Conservation (phyloP, 2,113 vertebrate genomes). For the Gavia stellata region DNA sequence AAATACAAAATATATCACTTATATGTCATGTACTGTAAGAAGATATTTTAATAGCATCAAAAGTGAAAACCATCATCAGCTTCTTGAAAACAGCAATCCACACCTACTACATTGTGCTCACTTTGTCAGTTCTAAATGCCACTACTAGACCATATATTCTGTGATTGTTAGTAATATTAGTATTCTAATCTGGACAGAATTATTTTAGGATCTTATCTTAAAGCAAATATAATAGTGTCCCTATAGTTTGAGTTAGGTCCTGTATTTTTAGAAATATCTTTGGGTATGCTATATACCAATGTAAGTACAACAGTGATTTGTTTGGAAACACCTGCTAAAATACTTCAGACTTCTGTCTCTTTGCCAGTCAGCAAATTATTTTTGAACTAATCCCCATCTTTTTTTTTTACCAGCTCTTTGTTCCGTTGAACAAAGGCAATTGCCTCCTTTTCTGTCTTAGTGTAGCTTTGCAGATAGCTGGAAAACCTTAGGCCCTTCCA, state of each 20-base stretch:
- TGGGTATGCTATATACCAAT: neutral
- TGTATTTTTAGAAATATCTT: neutral
- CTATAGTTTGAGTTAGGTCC: neutral
- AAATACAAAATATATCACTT: neutral
- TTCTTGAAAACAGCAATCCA: neutral
- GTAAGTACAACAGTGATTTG: neutral
- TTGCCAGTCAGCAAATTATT: neutral
- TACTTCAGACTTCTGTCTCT: neutral
- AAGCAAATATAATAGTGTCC: neutral
- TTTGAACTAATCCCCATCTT: neutral
- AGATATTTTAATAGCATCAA: neutral
- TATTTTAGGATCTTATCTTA: neutral
- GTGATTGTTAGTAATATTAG: neutral
- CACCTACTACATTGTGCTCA: neutral
- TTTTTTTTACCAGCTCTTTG: neutral
- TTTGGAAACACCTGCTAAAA: neutral
- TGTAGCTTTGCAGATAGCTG: neutral
- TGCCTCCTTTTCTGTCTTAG: neutral
- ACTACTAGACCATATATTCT: neutral
- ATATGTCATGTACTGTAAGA: neutral
- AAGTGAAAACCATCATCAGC: neutral
- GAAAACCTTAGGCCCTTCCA: neutral
- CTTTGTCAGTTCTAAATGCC: neutral
- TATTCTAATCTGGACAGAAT: neutral
- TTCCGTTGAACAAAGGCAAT: neutral